phyloP scores from a whole-genome alignment of 1,140 invertebrate genomes.

The Lepidurus apus region DNA sequence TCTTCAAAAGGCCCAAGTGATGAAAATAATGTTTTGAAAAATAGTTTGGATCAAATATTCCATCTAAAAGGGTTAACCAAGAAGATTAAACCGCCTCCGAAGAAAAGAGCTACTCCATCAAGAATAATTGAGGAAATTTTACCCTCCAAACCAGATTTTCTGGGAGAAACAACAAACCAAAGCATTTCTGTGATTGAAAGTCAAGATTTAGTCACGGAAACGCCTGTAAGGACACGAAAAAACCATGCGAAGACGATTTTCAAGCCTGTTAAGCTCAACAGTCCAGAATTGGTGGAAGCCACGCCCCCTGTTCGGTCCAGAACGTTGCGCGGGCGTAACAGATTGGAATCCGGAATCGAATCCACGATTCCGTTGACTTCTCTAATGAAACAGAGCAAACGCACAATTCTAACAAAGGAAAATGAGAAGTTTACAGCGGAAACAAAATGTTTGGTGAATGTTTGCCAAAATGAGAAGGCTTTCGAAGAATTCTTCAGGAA shows the following conservation, averaged over 20 bases:
- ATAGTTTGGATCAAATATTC: background rate
- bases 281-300: background rate
- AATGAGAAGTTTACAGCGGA: background rate
- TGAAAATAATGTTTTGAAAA: background rate
- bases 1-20: background rate
- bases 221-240: background rate
- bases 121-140: background rate
- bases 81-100: background rate
- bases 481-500: background rate
- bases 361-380: background rate
- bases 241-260: background rate
- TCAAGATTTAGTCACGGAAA: background rate
- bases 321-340: background rate
- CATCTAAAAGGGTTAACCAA: background rate
- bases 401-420: background rate
- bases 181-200: background rate
- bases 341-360: background rate
- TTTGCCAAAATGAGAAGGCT: background rate
- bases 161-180: background rate
- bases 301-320: background rate
- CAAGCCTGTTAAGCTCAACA: conserved; percentile 2
- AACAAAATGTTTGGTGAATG: background rate
- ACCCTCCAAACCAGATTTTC: background rate
- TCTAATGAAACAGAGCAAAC: background rate
- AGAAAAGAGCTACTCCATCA: background rate